Evolutionary conservation across 2,888 invertebrate genomes (phyloP).

Genomic region (Phymatocera aterrima): DNA sequence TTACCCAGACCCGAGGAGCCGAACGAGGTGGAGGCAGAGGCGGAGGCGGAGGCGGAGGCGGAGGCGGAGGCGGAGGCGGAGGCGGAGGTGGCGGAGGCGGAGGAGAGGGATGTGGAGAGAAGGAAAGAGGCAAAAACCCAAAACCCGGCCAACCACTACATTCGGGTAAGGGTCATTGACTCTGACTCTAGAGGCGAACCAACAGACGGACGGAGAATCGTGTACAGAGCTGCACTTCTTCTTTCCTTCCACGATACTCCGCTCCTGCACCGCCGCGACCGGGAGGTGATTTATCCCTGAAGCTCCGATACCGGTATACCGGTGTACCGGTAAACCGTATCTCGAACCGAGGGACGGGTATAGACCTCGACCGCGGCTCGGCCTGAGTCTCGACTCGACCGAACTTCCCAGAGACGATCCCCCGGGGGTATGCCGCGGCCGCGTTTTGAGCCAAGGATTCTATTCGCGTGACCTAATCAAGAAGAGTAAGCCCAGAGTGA

Average conservation of each 20-base stretch:
- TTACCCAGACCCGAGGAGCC: conserved; percentile 62
- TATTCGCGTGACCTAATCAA: conserved; percentile 72
- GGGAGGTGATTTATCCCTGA: conserved; percentile 64
- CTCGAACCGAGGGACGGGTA: conserved; percentile 8
- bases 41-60: background rate
- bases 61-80: background rate
- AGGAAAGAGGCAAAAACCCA: conserved; percentile 64
- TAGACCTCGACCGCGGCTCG: conserved; percentile 43
- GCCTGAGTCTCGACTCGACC: conserved; percentile 29
- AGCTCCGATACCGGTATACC: conserved; percentile 52
- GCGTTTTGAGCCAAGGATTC: conserved; percentile 54
- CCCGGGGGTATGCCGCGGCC: conserved; percentile 9
- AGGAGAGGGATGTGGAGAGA: background rate
- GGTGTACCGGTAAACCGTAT: too few relatives aligned
- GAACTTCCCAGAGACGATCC: conserved; percentile 1
- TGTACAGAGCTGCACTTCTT: conserved; percentile 5
- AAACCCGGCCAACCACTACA: conserved; percentile 65
- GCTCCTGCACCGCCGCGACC: conserved; percentile 7
- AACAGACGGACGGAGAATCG: background rate
- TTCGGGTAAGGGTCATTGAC: conserved; percentile 69
- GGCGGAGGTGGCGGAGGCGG: background rate
- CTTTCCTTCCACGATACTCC: too few relatives aligned
- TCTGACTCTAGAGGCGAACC: conserved; percentile 63
- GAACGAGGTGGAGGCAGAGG: background rate
- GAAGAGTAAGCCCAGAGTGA: conserved; percentile 72